A percentile compares a stretch with the other conserved stretches of the same genome.
Evolutionary conservation across 2,888 invertebrate species (phyloP).

Genomic region (Panzeria rudis): DNA sequence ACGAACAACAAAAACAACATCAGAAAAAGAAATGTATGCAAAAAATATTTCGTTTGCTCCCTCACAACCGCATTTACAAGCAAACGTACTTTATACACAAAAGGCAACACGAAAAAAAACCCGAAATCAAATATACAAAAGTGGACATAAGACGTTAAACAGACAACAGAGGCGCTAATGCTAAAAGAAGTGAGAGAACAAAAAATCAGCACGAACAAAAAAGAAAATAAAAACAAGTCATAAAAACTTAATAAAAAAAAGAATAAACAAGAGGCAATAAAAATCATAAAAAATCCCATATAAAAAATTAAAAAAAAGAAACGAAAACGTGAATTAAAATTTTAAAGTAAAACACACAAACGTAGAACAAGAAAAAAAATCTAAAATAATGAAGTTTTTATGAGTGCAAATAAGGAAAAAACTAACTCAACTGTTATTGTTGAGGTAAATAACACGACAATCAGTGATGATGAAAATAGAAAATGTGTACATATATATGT

Average conservation of each 20-base stretch:
- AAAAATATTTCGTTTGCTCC: slow-evolving; percentile 55
- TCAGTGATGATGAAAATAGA: slow-evolving; percentile 42
- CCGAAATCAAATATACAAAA: slow-evolving; percentile 55
- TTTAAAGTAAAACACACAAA: slow-evolving; percentile 73
- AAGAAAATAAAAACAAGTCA: slow-evolving; percentile 59
- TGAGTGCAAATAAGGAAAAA: slow-evolving; percentile 31
- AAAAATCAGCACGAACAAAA: slow-evolving; percentile 50
- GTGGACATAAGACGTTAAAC: slow-evolving; percentile 61
- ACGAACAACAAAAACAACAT: slow-evolving; percentile 51
- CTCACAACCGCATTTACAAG: slow-evolving; percentile 49
- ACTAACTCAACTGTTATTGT: slow-evolving; percentile 37
- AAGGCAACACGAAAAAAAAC: slow-evolving; percentile 71
- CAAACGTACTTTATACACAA: slow-evolving; percentile 39
- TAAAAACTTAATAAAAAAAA: slow-evolving; percentile 67
- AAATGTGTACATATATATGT: neutral
- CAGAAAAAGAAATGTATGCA: slow-evolving; percentile 57
- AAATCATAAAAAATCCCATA: slow-evolving; percentile 72
- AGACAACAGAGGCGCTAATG: slow-evolving; percentile 68
- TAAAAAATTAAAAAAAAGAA: slow-evolving; percentile 69
- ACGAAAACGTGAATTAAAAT: slow-evolving; percentile 75
- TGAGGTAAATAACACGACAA: slow-evolving; percentile 66
- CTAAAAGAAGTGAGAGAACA: slow-evolving; percentile 57
- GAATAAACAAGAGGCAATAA: slow-evolving; percentile 74
- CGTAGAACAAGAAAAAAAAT: slow-evolving; percentile 43
- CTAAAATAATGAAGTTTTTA: slow-evolving; percentile 55